phyloP scores from a whole-genome alignment of 2,888 invertebrate genomes.

The Drymonia ruficornis region DNA sequence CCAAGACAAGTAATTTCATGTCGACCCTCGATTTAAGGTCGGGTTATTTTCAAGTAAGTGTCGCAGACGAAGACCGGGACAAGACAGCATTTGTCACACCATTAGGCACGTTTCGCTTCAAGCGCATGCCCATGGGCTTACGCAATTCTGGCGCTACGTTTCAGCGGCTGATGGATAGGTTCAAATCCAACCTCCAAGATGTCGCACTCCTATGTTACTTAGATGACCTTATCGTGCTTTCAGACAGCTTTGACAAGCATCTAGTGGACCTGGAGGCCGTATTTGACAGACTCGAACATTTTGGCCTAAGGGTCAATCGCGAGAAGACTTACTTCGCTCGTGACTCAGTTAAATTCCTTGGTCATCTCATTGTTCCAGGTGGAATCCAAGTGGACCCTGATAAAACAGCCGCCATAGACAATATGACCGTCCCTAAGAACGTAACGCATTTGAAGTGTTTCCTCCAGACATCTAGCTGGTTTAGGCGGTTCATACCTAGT shows the following conservation, averaged over 20 bases:
- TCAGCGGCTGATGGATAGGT: slow-evolving; percentile 19
- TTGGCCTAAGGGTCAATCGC: too few relatives aligned
- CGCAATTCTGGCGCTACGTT: neutral
- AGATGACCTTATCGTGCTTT: too few relatives aligned
- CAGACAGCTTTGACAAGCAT: too few relatives aligned
- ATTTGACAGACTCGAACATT: too few relatives aligned
- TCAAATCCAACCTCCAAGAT: too few relatives aligned
- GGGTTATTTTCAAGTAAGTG: neutral
- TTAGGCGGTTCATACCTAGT: slow-evolving; percentile 21
- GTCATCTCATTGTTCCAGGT: slow-evolving; percentile 41
- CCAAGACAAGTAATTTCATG: neutral
- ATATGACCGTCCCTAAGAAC: slow-evolving; percentile 28
- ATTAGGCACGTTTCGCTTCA: neutral
- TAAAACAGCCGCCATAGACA: slow-evolving; percentile 37
- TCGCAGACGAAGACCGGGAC: neutral
- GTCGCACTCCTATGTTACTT: too few relatives aligned
- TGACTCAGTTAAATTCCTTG: slow-evolving; percentile 48
- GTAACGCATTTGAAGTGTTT: slow-evolving; percentile 13
- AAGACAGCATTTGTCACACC: neutral
- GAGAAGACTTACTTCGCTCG: too few relatives aligned
- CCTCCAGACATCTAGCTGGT: slow-evolving; percentile 20
- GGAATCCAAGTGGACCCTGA: slow-evolving; percentile 36
- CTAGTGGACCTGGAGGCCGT: too few relatives aligned
- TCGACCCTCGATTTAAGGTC: neutral
- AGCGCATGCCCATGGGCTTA: neutral